Percentiles rank a stretch among this genome's conserved stretches.
Conservation (phyloP, 2,888 invertebrate species). For the Ferdinandea cuprea region DNA sequence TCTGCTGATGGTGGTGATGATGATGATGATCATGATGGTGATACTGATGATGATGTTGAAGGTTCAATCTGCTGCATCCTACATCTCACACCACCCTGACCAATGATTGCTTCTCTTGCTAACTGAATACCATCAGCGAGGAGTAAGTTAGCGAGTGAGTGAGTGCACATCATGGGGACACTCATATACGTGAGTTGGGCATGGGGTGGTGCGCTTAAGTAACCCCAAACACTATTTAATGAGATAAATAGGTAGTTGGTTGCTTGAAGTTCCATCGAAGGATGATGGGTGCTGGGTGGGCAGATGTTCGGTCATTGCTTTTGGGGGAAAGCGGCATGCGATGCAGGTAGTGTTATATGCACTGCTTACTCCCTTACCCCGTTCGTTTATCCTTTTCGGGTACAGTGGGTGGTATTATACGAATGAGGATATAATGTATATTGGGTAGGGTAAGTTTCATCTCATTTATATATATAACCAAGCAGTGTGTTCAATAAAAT, state of each 20-base stretch:
- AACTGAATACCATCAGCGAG: slow-evolving; percentile 40
- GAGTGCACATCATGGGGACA: slow-evolving; percentile 59
- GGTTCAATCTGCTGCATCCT: slow-evolving; percentile 70
- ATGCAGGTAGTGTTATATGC: slow-evolving; percentile 54
- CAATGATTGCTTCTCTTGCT: slow-evolving; percentile 69
- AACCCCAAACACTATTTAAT: slow-evolving; percentile 75
- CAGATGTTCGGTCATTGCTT: slow-evolving; percentile 45
- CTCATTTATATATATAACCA: slow-evolving; percentile 59
- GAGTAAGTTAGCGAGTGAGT: slow-evolving; percentile 52
- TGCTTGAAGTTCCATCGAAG: slow-evolving; percentile 61
- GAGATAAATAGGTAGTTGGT: slow-evolving; percentile 74
- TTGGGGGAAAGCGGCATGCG: slow-evolving; percentile 32
- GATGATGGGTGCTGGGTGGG: slow-evolving; percentile 25
- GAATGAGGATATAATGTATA: slow-evolving; percentile 21
- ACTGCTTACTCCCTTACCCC: neutral
- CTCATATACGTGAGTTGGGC: slow-evolving; percentile 8
- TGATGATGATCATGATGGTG: slow-evolving; percentile 57
- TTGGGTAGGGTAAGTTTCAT: slow-evolving; percentile 68
- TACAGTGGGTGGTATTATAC: slow-evolving; percentile 53
- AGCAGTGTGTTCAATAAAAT: slow-evolving; percentile 67
- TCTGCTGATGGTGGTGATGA: slow-evolving; percentile 38
- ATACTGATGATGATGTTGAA: slow-evolving; percentile 51
- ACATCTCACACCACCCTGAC: slow-evolving; percentile 65
- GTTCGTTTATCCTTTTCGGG: too few relatives aligned
- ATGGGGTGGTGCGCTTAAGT: slow-evolving; percentile 60